Percentiles rank a stretch among this genome's conserved stretches.
phyloP scores from a whole-genome alignment of 1,140 invertebrate species.

The Drosophila sulfurigaster region DNA sequence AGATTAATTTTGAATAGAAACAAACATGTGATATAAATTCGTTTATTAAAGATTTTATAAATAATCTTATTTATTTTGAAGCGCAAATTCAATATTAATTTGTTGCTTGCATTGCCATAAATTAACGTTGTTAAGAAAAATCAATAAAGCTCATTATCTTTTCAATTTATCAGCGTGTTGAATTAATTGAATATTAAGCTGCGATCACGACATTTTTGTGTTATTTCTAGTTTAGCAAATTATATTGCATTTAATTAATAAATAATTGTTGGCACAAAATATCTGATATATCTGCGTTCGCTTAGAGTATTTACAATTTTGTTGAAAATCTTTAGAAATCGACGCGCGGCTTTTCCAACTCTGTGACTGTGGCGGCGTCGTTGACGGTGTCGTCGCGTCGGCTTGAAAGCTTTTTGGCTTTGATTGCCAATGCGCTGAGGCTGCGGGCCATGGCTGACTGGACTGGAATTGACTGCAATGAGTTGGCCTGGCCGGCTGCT shows the following conservation, averaged over 20 bases:
- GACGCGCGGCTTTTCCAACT: conserved; percentile 66
- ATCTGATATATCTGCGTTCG: conserved; percentile 3
- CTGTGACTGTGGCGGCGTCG: conserved; percentile 41
- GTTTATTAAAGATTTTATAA: too few relatives aligned
- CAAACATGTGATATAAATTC: too few relatives aligned
- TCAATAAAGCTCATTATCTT: too few relatives aligned
- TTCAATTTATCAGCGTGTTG: too few relatives aligned
- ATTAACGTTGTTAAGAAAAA: too few relatives aligned
- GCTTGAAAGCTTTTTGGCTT: conserved; percentile 71
- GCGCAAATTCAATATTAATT: too few relatives aligned
- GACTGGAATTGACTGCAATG: conserved; percentile 49
- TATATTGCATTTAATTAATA: neutral
- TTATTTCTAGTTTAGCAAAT: neutral
- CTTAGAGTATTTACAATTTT: conserved; percentile 41
- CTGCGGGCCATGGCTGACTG: conserved; percentile 64
- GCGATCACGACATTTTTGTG: too few relatives aligned
- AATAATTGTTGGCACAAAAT: neutral
- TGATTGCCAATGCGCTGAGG: conserved; percentile 55
- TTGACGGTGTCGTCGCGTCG: conserved; percentile 56
- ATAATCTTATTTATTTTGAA: too few relatives aligned
- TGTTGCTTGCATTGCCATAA: too few relatives aligned
- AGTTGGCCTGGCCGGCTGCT: conserved; percentile 30
- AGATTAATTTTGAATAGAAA: too few relatives aligned
- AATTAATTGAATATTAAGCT: too few relatives aligned
- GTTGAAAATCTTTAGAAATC: conserved; percentile 73